These are phyloP conservation scores for Calliphora vicina DNA, from an alignment of 1,140 invertebrate genomes.

Conservation along the genomic window DNA sequence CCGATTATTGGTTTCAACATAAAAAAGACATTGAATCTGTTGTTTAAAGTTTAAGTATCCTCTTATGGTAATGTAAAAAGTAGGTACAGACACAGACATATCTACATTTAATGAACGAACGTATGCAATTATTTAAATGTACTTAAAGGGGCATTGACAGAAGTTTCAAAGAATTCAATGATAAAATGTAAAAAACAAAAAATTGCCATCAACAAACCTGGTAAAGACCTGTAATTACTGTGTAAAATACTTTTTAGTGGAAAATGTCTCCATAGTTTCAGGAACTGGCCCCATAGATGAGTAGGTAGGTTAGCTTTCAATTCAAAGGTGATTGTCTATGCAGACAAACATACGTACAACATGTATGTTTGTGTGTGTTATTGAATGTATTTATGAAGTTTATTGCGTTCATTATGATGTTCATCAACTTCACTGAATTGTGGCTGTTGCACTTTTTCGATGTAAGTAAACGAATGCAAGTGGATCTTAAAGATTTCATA, in stretches of 20 bases:
- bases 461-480: background rate
- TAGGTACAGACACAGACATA: background rate
- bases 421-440: background rate
- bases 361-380: too few relatives aligned
- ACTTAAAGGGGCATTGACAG: background rate
- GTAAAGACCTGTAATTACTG: too few relatives aligned
- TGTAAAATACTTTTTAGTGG: too few relatives aligned
- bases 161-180: background rate
- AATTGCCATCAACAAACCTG: too few relatives aligned
- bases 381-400: background rate
- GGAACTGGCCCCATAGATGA: too few relatives aligned
- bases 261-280: too few relatives aligned
- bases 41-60: background rate
- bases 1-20: conserved; percentile 4
- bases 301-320: background rate
- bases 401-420: background rate
- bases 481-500: background rate
- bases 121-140: background rate
- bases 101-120: background rate
- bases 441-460: background rate
- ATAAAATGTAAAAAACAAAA: too few relatives aligned
- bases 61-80: background rate
- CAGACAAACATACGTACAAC: background rate
- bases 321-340: background rate
- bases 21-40: background rate